Base-by-base conservation (phyloP, 2,797 vertebrate species). In the Rhabdomys pumilio region DNA sequence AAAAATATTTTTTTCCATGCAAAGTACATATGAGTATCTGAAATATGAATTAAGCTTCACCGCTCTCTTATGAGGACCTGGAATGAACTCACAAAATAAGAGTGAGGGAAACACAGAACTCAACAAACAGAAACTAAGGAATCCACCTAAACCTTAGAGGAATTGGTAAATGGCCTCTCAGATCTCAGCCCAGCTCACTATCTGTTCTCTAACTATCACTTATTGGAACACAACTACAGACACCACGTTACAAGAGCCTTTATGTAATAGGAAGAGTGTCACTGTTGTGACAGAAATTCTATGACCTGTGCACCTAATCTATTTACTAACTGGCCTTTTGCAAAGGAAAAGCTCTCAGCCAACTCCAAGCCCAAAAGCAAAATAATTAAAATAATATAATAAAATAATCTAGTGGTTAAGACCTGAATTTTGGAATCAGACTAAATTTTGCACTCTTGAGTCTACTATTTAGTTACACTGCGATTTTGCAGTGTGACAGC, bases 1-100 rank as follows among this genome's bases (percentile, higher is more conserved):
- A 90, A 59, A 83, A 75, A 83, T 26, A 63, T 67, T 69, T 88
- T 72, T 47, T 38, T 50, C 57, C 50, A 94, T 72, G 81, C 31
- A 65, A 76, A 76, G 50, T 85, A 92, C 83, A 73, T 82, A 20
- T 55, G 63, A 92, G 38, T 79, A 26, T 22, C 85, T 83, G 10
- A 92, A 67, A 69, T 41, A 3, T 90, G 76, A 79, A 87, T 90
- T 87, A 87, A 59, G 63, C 26, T 96, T 82, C 50, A 67, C 63
- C 24, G 41, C 50, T 80, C 53, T 57, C 20, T 69, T 69, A 59
- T 55, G 8, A 77, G 38, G 77, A 94, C n/a, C 34, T 84, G 10
- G 38, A 61, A 31, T 65, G 31, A 95, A 96, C 65, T 53, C 7
- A 31, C 47, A 47, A 86, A 89, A 77, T 61, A 95, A 86, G 67